Conservation (phyloP, 2,113 vertebrate genomes). For the Lasiurus cinereus region DNA sequence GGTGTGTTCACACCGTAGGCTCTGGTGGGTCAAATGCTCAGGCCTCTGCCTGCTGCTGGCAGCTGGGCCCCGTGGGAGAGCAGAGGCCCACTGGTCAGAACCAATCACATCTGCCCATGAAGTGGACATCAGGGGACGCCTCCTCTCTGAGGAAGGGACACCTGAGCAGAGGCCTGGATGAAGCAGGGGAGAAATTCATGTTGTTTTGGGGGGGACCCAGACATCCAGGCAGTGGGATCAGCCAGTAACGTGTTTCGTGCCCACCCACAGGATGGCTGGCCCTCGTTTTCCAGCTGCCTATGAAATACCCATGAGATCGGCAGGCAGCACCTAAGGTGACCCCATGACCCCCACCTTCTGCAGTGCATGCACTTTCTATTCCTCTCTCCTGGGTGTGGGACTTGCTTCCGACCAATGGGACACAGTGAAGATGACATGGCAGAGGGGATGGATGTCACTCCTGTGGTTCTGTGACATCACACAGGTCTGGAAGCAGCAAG, state of each 20-base stretch:
- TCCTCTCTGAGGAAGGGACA: not conserved
- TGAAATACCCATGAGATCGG: not conserved
- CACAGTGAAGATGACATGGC: not conserved
- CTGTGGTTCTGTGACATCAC: not conserved
- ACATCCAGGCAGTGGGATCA: too few species aligned
- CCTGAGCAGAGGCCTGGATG: not conserved
- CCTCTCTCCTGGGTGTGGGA: not conserved
- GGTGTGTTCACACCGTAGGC: not conserved
- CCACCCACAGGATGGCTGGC: fast-evolving
- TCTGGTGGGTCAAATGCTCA: not conserved
- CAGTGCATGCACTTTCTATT: fast-evolving
- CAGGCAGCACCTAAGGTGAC: not conserved
- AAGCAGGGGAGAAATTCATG: not conserved
- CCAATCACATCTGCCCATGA: not conserved
- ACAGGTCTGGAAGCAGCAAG: not conserved
- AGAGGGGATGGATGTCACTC: not conserved
- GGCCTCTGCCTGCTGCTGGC: not conserved
- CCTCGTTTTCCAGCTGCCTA: fast-evolving
- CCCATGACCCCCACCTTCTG: fast-evolving
- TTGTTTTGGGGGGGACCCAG: not conserved
- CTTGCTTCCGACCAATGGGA: not conserved
- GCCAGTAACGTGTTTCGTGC: not conserved
- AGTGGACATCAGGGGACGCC: not conserved
- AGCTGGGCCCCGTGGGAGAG: fast-evolving
- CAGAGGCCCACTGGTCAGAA: not conserved